A percentile compares a stretch with the other conserved stretches of the same genome.
phyloP scores from a whole-genome alignment of 2,113 vertebrate genomes.

The Jacana jacana region DNA sequence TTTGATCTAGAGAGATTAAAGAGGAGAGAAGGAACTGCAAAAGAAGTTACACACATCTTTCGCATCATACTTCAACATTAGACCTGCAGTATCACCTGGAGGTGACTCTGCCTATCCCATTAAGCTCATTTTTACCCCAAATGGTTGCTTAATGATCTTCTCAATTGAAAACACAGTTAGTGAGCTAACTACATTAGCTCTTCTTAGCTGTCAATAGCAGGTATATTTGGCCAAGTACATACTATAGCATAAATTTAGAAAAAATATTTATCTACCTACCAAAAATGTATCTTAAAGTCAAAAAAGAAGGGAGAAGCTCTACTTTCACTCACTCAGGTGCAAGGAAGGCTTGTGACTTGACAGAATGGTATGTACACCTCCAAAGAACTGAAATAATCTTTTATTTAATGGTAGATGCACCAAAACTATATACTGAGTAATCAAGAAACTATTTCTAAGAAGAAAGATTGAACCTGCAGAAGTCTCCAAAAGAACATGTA shows the following conservation, averaged over 20 bases:
- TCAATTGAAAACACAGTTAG: neutral
- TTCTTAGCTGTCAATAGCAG: neutral
- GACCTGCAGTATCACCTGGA: too few relatives aligned
- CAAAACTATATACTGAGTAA: neutral
- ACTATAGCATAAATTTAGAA: neutral
- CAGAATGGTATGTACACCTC: neutral
- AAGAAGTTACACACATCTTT: accelerated
- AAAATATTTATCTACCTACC: too few relatives aligned
- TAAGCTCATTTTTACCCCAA: neutral
- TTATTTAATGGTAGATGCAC: neutral
- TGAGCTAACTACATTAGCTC: neutral
- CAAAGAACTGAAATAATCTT: neutral
- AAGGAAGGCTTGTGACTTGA: neutral
- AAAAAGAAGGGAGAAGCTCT: neutral
- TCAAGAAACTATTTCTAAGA: neutral
- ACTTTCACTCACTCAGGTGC: neutral
- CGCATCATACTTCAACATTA: neutral
- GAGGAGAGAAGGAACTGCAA: neutral
- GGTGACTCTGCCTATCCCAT: neutral
- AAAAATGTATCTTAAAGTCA: neutral
- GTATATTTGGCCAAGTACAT: neutral
- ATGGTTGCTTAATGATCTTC: neutral
- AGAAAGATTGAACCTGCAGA: neutral
- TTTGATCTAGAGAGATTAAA: neutral
- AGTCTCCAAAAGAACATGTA: neutral